phyloP scores from a whole-genome alignment of 2,113 vertebrate species.

The Chlamydotis undulata region DNA sequence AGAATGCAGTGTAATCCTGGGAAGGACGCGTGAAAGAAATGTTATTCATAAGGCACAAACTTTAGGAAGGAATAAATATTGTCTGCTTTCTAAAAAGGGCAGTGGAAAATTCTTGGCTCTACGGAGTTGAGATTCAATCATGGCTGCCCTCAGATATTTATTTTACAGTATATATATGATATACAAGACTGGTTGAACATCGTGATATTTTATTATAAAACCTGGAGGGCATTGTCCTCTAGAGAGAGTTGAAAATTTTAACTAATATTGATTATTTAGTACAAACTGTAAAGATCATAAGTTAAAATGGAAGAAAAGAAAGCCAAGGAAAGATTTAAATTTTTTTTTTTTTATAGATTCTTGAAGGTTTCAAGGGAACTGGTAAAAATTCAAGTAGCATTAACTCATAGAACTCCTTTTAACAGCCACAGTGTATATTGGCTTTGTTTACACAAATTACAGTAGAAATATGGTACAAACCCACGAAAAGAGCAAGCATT shows the following conservation, averaged over 20 bases:
- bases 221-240: constrained; percentile 70
- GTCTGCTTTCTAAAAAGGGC: constrained; percentile 35
- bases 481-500: background rate
- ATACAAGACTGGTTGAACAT: constrained; percentile 69
- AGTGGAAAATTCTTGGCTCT: constrained; percentile 60
- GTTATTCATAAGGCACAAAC: constrained; percentile 4
- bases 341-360: background rate
- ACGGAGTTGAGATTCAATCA: constrained; percentile 54
- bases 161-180: constrained; percentile 61
- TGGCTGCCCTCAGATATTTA: constrained; percentile 68
- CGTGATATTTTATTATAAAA: constrained; percentile 69
- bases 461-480: background rate
- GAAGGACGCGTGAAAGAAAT: background rate
- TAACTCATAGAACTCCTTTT: background rate
- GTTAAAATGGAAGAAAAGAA: background rate
- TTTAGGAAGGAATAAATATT: constrained; percentile 61
- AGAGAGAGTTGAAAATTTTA: constrained; percentile 69
- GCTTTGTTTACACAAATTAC: background rate
- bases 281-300: constrained; percentile 48
- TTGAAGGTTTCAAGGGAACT: constrained; percentile 14
- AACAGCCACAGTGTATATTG: background rate
- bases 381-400: background rate
- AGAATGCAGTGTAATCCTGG: constrained; percentile 21
- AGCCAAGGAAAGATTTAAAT: background rate
- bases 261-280: constrained; percentile 80